Percentiles rank a stretch among this genome's conserved stretches.
Conservation (phyloP, 2,113 vertebrate genomes). For the Pseudorhombus dupliciocellatus region DNA sequence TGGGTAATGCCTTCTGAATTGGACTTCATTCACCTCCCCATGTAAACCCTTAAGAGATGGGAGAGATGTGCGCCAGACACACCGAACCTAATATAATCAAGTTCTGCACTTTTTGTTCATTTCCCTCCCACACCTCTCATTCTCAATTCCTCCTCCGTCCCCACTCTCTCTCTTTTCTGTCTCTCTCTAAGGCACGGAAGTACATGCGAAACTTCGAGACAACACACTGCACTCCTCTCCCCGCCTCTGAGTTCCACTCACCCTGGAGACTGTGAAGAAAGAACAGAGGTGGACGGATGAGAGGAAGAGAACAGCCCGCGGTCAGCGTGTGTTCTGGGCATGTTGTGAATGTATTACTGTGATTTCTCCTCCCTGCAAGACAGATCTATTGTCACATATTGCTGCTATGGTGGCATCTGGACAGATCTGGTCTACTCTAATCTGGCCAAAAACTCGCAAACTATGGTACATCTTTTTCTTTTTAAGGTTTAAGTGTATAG, state of each 20-base stretch:
- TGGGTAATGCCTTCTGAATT: slow-evolving; percentile 65
- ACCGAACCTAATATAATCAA: slow-evolving; percentile 66
- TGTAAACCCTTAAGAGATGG: slow-evolving; percentile 64
- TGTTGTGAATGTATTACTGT: slow-evolving; percentile 54
- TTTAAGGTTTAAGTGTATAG: slow-evolving; percentile 34
- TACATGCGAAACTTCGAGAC: slow-evolving; percentile 90
- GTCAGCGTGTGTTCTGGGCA: slow-evolving; percentile 43
- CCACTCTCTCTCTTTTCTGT: slow-evolving; percentile 19
- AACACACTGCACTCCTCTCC: slow-evolving; percentile 91
- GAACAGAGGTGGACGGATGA: slow-evolving; percentile 1
- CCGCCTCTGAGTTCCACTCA: slow-evolving; percentile 83
- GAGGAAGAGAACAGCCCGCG: slow-evolving; percentile 31
- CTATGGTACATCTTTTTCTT: slow-evolving; percentile 24
- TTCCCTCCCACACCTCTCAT: slow-evolving; percentile 60
- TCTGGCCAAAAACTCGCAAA: slow-evolving; percentile 26
- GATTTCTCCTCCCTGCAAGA: slow-evolving; percentile 10
- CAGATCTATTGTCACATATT: slow-evolving; percentile 14
- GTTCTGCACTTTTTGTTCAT: slow-evolving; percentile 61
- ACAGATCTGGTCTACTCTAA: slow-evolving; percentile 5
- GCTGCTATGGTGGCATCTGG: slow-evolving; percentile 36
- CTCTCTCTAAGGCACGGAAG: slow-evolving; percentile 84
- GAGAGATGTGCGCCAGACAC: slow-evolving; percentile 55
- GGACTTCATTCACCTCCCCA: slow-evolving; percentile 59
- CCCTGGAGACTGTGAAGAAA: slow-evolving; percentile 85
- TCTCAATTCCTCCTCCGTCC: slow-evolving; percentile 47